Evolutionary conservation across 64 coral and sea anemone genomes (phyloP).

Genomic region (Pachyseris speciosa): DNA sequence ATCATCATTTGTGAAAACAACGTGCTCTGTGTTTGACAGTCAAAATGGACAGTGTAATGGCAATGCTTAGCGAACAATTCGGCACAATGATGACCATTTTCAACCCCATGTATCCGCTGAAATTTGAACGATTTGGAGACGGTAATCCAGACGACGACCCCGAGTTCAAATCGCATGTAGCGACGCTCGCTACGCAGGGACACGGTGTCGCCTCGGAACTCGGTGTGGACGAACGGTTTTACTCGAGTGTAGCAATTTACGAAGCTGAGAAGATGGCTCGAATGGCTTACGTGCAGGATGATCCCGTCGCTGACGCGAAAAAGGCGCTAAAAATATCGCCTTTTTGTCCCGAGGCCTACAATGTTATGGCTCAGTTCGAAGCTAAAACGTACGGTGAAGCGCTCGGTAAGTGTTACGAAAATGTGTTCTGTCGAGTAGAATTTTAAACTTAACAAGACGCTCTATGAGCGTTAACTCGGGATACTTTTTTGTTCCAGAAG

Average conservation of each 20-base stretch:
- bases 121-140: conserved; percentile 87
- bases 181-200: neutral
- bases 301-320: conserved; percentile 62
- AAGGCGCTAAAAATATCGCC: conserved; percentile 60
- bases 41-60: conserved; percentile 40
- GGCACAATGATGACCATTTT: conserved; percentile 62
- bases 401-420: conserved; percentile 74
- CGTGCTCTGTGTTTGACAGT: neutral
- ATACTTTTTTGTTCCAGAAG: no score
- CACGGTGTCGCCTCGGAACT: conserved; percentile 57
- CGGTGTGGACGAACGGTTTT: conserved; percentile 1
- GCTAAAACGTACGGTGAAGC: conserved; percentile 77
- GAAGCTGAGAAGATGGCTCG: conserved; percentile 78
- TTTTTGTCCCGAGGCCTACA: conserved; percentile 72
- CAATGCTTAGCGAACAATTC: conserved; percentile 61
- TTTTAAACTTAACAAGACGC: no score
- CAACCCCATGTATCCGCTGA: conserved; percentile 83
- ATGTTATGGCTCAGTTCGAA: conserved; percentile 74
- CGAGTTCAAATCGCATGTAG: conserved; percentile 66
- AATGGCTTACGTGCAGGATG: conserved; percentile 44
- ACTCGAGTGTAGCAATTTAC: conserved; percentile 55
- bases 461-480: no score
- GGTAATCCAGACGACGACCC: conserved; percentile 48
- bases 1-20: neutral
- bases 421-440: no score